These are phyloP conservation scores for Paraescarpia echinospica DNA, from an alignment of 1,140 invertebrate genomes.

Conservation along the genomic window DNA sequence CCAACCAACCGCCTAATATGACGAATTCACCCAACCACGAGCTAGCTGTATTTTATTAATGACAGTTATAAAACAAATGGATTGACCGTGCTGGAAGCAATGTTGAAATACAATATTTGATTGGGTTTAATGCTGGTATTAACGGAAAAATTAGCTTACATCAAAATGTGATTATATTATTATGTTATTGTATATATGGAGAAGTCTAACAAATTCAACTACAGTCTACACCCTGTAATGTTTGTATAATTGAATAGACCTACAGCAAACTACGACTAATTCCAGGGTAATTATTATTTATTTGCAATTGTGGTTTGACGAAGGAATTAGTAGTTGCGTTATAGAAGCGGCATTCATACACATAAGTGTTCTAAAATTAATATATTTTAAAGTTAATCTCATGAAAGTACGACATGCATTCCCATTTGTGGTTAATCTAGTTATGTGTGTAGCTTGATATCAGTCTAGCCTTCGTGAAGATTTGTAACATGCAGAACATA, in stretches of 20 bases:
- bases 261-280: background rate
- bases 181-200: too few relatives aligned
- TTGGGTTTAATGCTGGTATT: background rate
- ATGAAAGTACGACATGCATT: background rate
- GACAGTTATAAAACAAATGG: background rate
- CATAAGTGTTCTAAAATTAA: background rate
- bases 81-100: background rate
- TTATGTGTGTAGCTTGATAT: too few relatives aligned
- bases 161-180: background rate
- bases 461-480: too few relatives aligned
- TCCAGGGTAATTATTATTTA: background rate
- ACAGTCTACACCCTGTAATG: background rate
- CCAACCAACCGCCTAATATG: background rate
- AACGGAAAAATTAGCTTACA: background rate
- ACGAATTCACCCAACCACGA: background rate
- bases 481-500: too few relatives aligned
- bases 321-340: background rate
- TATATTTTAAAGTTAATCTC: too few relatives aligned
- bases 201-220: too few relatives aligned
- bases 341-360: background rate
- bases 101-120: background rate
- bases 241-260: background rate
- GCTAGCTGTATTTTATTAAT: background rate
- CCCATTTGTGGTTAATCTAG: too few relatives aligned
- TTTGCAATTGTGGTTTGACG: background rate